Percentiles rank a stretch among this genome's conserved stretches.
Evolutionary conservation across 2,113 vertebrate species (phyloP).

Genomic region (Serilophus lunatus): DNA sequence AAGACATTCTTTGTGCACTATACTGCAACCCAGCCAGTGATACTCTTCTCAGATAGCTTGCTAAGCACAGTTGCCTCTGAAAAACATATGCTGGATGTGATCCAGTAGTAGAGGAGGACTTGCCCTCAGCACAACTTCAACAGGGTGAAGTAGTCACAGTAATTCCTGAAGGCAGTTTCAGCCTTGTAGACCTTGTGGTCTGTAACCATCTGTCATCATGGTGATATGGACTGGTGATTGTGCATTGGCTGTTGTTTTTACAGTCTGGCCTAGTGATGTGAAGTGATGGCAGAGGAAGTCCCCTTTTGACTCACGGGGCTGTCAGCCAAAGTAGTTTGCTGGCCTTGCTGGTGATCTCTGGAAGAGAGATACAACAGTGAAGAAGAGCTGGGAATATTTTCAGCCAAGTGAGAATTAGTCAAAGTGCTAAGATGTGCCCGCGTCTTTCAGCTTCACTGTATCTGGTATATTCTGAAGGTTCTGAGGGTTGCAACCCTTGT

Average conservation of each 20-base stretch:
- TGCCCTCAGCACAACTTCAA: not conserved
- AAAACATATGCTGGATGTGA: not conserved
- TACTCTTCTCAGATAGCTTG: not conserved
- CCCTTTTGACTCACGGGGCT: not conserved
- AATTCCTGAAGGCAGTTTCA: not conserved
- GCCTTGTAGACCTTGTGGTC: not conserved
- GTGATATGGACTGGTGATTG: not conserved
- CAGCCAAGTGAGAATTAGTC: not conserved
- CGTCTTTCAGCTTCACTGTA: not conserved
- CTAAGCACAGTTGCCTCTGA: not conserved
- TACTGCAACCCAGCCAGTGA: not conserved
- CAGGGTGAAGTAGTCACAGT: not conserved
- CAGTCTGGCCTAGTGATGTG: not conserved
- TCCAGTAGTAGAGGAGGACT: not conserved
- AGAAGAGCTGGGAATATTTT: fast-evolving
- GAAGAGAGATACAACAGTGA: not conserved
- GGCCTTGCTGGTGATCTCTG: not conserved
- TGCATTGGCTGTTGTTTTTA: not conserved
- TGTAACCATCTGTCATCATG: not conserved
- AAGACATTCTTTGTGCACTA: not conserved
- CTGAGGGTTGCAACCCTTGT: not conserved
- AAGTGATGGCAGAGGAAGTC: not conserved
- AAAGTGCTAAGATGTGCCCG: not conserved
- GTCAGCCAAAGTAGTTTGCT: not conserved
- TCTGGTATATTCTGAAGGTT: not conserved